Evolutionary conservation across 2,888 invertebrate genomes (phyloP), one percentile per base, ranked within the genome.

Genomic region (Sinelater perroti): DNA sequence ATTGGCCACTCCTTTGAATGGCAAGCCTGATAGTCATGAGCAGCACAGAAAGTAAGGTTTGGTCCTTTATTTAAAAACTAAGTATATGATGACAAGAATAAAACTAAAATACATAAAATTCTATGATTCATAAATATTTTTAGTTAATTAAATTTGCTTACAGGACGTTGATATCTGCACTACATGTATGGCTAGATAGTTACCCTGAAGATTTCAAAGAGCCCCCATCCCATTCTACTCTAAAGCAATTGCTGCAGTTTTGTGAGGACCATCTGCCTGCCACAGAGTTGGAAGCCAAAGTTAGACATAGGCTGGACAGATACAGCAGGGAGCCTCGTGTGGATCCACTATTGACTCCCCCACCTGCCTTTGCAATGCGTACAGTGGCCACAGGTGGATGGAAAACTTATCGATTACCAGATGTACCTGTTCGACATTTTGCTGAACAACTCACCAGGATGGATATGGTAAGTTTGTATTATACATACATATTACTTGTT

Each of bases 371-470:
- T 76, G 81, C 73, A 65, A 76, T 69, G 82, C 81, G 65, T 75
- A 69, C 71, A 30, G 62, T 63, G 67, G 54, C 77, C 68, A 62
- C 70, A 65, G 63, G 72, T 63, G 66, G 79, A 70, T 76, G 78
- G 77, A 70, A 73, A 50, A 81, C 83, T 60, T 93, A 91, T 79
- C 86, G 87, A 62, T 87, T 93, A 77, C 93, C 92, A 51, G 89
- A 92, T 75, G 89, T 94, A 67, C 90, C 93, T 55, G 91, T 91
- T 70, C 87, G 90, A 18, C 93, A 92, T 77, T 95, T 98, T 81
- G 99, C 99, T 66, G 95, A 97, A 78, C 98, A 99, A 80, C 86
- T 99, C 68, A 99, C 98, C 18, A 87, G 93, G 69, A 95, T 96
- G 90, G 98, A 99, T 81, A 93, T 93, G 83, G 89, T 88, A 77